Evolutionary conservation across 2,888 invertebrate genomes (phyloP).

Genomic region (Orthosia gothica): DNA sequence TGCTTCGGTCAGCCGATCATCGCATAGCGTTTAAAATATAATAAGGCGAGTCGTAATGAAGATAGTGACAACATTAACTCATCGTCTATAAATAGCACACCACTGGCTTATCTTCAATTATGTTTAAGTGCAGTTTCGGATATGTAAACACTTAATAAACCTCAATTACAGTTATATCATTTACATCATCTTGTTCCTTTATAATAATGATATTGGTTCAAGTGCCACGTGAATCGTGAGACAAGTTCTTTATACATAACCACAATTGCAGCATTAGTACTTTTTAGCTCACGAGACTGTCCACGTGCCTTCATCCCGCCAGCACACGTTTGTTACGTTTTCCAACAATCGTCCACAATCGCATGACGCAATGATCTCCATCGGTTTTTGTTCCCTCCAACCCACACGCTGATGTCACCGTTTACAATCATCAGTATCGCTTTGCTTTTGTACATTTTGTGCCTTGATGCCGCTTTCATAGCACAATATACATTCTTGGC

Average conservation of each 20-base stretch:
- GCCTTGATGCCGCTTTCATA: constrained; percentile 47
- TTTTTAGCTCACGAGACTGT: constrained; percentile 66
- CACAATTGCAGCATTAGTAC: constrained; percentile 21
- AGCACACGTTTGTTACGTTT: constrained; percentile 70
- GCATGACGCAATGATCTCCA: constrained; percentile 77
- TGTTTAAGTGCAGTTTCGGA: constrained; percentile 31
- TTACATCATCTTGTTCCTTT: constrained; percentile 34
- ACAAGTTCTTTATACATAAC: constrained; percentile 19
- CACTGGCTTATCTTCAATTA: constrained; percentile 39
- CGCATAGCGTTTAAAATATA: neutral
- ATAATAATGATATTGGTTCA: constrained; percentile 17
- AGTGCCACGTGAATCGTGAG: constrained; percentile 35
- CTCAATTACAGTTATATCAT: constrained; percentile 30
- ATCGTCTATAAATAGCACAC: constrained; percentile 42
- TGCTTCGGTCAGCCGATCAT: neutral
- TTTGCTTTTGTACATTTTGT: constrained; percentile 57
- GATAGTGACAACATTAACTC: constrained; percentile 38
- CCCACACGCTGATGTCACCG: constrained; percentile 83
- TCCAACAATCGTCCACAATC: constrained; percentile 70
- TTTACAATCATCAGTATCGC: constrained; percentile 67
- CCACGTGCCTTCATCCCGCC: constrained; percentile 71
- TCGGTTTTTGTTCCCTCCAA: constrained; percentile 78
- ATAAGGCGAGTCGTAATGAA: constrained; percentile 1
- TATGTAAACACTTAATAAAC: constrained; percentile 34
- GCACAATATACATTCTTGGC: constrained; percentile 53